Evolutionary conservation across 2,797 vertebrate species (phyloP).

Genomic region (Huso huso): DNA sequence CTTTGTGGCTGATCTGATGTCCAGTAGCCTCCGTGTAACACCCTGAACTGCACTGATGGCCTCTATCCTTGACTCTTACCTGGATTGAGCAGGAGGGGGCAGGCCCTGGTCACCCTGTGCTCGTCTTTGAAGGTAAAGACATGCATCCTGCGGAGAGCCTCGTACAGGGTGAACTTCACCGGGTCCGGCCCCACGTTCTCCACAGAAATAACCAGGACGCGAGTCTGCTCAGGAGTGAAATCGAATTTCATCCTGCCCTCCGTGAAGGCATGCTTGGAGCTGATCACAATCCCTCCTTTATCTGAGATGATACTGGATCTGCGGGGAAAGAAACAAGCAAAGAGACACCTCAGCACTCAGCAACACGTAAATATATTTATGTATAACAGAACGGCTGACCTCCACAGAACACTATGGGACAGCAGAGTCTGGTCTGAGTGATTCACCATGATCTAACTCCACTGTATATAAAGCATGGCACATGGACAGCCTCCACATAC

Average conservation of each 20-base stretch:
- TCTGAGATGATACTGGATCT: slow-evolving; percentile 58
- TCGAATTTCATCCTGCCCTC: slow-evolving; percentile 47
- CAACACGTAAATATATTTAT: too few species aligned
- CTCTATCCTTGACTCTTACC: slow-evolving; percentile 51
- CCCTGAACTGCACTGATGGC: neutral
- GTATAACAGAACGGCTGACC: neutral
- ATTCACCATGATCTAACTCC: neutral
- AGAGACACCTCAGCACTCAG: neutral
- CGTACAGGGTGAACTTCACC: slow-evolving; percentile 61
- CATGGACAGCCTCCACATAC: neutral
- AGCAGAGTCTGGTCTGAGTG: neutral
- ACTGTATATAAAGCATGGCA: too few species aligned
- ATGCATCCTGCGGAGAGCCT: slow-evolving; percentile 27
- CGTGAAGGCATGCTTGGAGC: slow-evolving; percentile 24
- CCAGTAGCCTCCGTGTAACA: too few species aligned
- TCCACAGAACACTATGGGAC: neutral
- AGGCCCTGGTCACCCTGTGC: slow-evolving; percentile 37
- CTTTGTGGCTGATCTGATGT: too few species aligned
- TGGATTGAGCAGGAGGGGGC: slow-evolving; percentile 54
- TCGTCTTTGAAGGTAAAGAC: slow-evolving; percentile 51
- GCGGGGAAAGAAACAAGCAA: slow-evolving; percentile 11
- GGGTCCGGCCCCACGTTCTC: slow-evolving; percentile 50
- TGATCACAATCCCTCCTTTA: slow-evolving; percentile 62
- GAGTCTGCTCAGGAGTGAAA: slow-evolving; percentile 17
- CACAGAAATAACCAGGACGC: slow-evolving; percentile 43